Evolutionary conservation across 2,113 vertebrate genomes (phyloP).

Genomic region (Myotis yumanensis): DNA sequence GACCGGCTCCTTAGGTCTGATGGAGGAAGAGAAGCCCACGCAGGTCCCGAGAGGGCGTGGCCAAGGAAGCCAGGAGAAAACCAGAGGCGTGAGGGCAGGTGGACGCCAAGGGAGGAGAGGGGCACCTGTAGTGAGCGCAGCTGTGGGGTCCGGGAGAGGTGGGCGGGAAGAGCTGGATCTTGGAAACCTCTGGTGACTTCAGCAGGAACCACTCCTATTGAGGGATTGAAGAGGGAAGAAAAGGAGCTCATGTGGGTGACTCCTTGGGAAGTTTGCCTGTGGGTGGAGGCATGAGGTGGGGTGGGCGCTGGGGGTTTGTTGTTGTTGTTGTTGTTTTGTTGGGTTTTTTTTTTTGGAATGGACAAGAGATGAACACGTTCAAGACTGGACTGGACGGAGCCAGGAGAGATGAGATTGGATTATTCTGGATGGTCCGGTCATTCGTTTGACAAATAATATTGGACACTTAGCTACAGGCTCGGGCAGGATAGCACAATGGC

Average conservation of each 20-base stretch:
- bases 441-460: not conserved
- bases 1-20: not conserved
- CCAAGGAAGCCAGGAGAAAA: not conserved
- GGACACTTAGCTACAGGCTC: not conserved
- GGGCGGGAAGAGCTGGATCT: accelerated
- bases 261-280: not conserved
- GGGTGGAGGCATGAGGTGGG: not conserved
- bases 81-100: accelerated
- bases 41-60: not conserved
- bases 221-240: not conserved
- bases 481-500: accelerated
- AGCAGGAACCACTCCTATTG: too few species aligned
- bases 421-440: not conserved
- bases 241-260: not conserved
- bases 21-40: not conserved
- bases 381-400: not conserved
- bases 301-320: not conserved
- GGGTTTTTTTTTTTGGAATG: not conserved
- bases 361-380: not conserved
- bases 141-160: not conserved
- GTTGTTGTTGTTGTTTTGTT: too few species aligned
- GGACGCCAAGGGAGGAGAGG: not conserved
- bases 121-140: not conserved
- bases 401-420: not conserved
- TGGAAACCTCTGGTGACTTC: not conserved